Evolutionary conservation across 2,888 invertebrate species (phyloP).

Genomic region (Leucoma salicis): DNA sequence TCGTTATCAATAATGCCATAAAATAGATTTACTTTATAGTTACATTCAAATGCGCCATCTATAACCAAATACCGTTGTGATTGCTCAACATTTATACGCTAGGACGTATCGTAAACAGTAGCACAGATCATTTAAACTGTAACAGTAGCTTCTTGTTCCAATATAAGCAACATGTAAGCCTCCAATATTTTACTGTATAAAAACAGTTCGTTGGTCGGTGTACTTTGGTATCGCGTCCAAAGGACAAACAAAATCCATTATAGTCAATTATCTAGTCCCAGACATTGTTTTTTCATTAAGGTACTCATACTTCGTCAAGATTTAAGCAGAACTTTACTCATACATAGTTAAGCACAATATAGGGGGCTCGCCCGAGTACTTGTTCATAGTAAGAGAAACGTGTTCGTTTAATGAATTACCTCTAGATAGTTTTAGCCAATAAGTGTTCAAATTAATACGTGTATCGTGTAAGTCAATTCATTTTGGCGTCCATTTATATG

Average conservation of each 20-base stretch:
- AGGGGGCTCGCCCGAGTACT: constrained; percentile 18
- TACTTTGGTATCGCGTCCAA: constrained; percentile 30
- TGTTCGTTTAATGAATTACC: constrained; percentile 73
- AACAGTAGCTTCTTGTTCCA: no score
- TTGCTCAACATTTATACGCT: constrained; percentile 37
- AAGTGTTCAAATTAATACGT: constrained; percentile 77
- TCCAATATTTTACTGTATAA: constrained; percentile 13
- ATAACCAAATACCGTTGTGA: constrained; percentile 45
- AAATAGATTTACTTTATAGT: constrained; percentile 33
- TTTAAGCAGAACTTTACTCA: constrained; percentile 57
- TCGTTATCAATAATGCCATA: constrained; percentile 35
- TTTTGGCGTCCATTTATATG: constrained; percentile 63
- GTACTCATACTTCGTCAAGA: constrained; percentile 44
- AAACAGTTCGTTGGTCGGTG: constrained; percentile 15
- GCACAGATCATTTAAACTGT: constrained; percentile 9
- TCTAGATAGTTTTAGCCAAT: constrained; percentile 79
- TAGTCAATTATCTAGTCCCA: constrained; percentile 79
- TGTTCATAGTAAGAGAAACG: constrained; percentile 33
- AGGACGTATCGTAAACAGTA: constrained; percentile 9
- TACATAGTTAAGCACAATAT: constrained; percentile 52
- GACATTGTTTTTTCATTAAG: constrained; percentile 61
- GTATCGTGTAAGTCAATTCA: constrained; percentile 72
- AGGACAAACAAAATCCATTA: constrained; percentile 56
- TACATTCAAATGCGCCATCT: constrained; percentile 45
- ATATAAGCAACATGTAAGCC: not conserved